Base-by-base conservation (phyloP, 2,888 invertebrate species). In the Mellilla xanthometata region DNA sequence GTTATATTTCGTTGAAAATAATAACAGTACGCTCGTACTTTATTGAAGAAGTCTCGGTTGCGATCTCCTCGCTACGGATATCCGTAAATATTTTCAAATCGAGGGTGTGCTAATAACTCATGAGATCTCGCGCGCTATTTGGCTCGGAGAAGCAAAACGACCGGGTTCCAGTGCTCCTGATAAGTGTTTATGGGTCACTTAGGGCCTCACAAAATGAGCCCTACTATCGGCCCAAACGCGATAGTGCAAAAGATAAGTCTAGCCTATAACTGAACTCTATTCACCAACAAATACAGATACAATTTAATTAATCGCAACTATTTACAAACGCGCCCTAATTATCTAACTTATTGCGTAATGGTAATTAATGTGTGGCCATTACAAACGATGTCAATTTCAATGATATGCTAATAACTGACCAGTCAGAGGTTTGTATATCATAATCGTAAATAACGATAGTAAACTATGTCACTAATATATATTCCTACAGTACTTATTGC, bases 151-250 rank as follows among this genome's bases (percentile, higher is more conserved):
- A 57, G 64, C 70, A 70, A 71, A 72, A 68, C 66, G 67, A 68
- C 64, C 64, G 64, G 69, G 62, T 63, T 68, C 67, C 65, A 74
- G 71, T 70, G 72, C 72, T 65, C 68, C 73, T 75, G 82, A 84
- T 81, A 82, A 81, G 78, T 80, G 79, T 81, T 82, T 83, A 82
- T 78, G 62, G 72, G 59, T 66, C 78, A 81, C 81, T 81, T 80
- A 82, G 77, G 72, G 73, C 71, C 67, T 69, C 76, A 76, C 75
- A 65, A 75, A 78, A 74, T 73, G 73, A 75, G 65, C 68, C 62
- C 72, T 72, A 73, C 74, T n/a, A n/a, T n/a, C 70, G 69, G 65
- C 62, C 63, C 56, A 63, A 59, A 63, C 62, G 63, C 73, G 73
- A 73, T 80, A 78, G 76, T 67, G 66, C 62, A 48, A 48, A 61